phyloP scores from a whole-genome alignment of 64 coral and sea anemone genomes.

The Montipora cactus region DNA sequence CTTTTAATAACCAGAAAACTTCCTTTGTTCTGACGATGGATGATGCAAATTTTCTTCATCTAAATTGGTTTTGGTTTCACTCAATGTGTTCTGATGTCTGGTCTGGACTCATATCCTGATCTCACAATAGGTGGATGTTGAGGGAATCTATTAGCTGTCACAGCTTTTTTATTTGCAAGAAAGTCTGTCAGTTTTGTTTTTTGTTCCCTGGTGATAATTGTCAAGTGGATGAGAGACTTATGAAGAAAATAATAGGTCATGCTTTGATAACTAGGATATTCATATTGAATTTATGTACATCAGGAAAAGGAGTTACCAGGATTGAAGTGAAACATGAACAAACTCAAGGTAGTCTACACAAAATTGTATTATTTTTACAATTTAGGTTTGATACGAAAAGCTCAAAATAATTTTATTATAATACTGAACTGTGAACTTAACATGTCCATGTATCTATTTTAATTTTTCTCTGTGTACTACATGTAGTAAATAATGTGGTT shows the following conservation, averaged over 20 bases:
- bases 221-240: constrained; percentile 7
- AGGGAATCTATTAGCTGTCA: constrained; percentile 26
- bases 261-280: neutral
- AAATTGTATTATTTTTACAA: neutral
- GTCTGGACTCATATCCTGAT: neutral
- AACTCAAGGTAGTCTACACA: constrained; percentile 9
- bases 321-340: constrained; percentile 24
- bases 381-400: neutral
- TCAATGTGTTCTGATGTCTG: neutral
- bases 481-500: neutral
- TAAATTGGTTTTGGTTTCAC: constrained; percentile 2
- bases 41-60: constrained; percentile 29
- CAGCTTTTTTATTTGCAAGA: neutral
- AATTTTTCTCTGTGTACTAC: neutral
- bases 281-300: neutral
- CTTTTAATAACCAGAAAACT: neutral
- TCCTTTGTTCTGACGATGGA: constrained; percentile 14
- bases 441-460: neutral
- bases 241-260: neutral
- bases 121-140: neutral
- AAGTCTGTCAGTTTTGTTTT: neutral
- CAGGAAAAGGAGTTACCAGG: neutral
- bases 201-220: constrained; percentile 8
- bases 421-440: neutral
- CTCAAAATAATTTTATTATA: neutral